Conservation (phyloP, 2,888 invertebrate genomes). For the Chaetoderma sp. region DNA sequence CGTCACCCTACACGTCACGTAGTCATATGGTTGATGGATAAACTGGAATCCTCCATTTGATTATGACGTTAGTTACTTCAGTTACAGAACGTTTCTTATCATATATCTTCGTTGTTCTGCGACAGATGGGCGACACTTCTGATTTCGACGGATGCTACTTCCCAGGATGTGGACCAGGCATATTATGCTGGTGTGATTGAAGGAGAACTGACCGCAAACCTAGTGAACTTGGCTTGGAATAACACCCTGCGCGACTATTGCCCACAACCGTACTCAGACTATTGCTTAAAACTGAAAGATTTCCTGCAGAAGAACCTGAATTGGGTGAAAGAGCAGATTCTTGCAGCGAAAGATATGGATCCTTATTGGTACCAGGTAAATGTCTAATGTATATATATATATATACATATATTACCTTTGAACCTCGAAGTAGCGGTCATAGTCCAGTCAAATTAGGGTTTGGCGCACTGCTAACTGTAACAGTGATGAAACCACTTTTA, state of each 20-base stretch:
- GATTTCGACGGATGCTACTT: constrained; percentile 81
- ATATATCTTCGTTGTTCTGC: too few species aligned
- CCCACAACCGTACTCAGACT: constrained; percentile 66
- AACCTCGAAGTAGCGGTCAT: too few species aligned
- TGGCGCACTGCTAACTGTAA: too few species aligned
- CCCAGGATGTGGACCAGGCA: constrained; percentile 84
- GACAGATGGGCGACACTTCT: constrained; percentile 87
- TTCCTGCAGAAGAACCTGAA: constrained; percentile 77
- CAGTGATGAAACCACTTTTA: too few species aligned
- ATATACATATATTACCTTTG: too few species aligned
- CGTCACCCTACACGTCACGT: too few species aligned
- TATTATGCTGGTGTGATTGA: constrained; percentile 88
- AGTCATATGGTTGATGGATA: too few species aligned
- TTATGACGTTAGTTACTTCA: too few species aligned
- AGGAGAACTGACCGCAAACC: constrained; percentile 80
- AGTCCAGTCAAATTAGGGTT: too few species aligned
- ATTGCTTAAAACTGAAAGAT: constrained; percentile 77
- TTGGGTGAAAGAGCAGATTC: constrained; percentile 76
- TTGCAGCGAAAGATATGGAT: constrained; percentile 70
- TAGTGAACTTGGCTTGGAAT: constrained; percentile 83
- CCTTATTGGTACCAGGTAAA: constrained; percentile 88
- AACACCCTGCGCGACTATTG: constrained; percentile 79
- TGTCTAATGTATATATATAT: too few species aligned
- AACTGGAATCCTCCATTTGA: too few species aligned
- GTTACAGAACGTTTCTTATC: too few species aligned